These are phyloP conservation scores for Fragum fragum DNA, from an alignment of 2,888 invertebrate species.

Conservation along the genomic window DNA sequence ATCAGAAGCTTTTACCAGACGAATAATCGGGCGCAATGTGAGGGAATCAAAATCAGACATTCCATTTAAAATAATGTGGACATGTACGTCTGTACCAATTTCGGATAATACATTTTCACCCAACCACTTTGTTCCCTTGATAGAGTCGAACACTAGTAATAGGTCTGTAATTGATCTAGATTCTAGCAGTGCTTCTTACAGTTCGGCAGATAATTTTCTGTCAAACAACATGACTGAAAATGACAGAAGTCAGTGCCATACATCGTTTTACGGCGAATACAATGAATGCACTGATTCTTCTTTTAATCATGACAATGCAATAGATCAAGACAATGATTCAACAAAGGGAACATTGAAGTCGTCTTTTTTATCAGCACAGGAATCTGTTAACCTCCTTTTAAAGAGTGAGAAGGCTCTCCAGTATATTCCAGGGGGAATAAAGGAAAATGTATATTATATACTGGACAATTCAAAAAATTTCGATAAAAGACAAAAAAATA, in stretches of 20 bases:
- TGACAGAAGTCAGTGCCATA: not conserved
- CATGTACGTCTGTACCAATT: not conserved
- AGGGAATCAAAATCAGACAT: not conserved
- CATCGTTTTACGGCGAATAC: not conserved
- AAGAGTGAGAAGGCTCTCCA: not conserved
- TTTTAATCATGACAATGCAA: not conserved
- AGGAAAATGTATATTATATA: constrained; percentile 51
- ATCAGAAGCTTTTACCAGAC: constrained; percentile 8
- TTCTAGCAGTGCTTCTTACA: too few relatives aligned
- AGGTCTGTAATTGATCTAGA: too few relatives aligned
- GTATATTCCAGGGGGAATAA: constrained; percentile 37
- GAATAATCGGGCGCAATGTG: constrained; percentile 4
- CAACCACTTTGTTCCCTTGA: not conserved
- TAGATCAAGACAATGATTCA: not conserved
- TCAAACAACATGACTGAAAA: not conserved
- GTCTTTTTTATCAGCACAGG: not conserved
- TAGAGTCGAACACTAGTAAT: too few relatives aligned
- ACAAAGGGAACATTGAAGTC: not conserved
- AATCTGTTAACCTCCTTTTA: not conserved
- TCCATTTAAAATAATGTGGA: not conserved
- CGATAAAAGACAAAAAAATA: constrained; percentile 17
- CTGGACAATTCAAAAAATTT: constrained; percentile 40
- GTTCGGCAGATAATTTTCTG: too few relatives aligned
- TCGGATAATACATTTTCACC: not conserved
- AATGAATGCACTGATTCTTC: not conserved